A percentile compares a stretch with the other conserved stretches of the same genome.
Evolutionary conservation across 2,113 vertebrate species (phyloP).

Genomic region (Hydropotes inermis): DNA sequence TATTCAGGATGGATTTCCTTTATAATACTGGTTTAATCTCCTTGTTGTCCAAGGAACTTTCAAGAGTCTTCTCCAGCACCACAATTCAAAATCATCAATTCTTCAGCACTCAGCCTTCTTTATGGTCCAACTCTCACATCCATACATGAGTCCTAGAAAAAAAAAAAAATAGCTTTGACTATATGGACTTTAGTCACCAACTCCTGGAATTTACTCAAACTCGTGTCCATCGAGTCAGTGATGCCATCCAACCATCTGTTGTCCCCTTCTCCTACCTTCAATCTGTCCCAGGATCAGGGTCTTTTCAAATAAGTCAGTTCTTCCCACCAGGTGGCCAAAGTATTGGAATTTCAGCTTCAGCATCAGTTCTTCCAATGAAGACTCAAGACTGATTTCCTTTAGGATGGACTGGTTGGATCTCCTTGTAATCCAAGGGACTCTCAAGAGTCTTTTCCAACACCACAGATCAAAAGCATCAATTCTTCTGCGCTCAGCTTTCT

Average conservation of each 20-base stretch:
- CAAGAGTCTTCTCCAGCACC: background rate
- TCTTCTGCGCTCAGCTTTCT: fast-evolving
- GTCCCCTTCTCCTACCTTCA: background rate
- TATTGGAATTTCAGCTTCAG: background rate
- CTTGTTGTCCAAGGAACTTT: background rate
- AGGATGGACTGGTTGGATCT: background rate
- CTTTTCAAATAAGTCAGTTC: background rate
- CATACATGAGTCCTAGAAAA: background rate
- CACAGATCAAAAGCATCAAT: background rate
- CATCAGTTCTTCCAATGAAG: background rate
- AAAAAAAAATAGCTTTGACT: background rate
- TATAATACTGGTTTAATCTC: background rate
- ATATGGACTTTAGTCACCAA: background rate
- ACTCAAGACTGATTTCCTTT: background rate
- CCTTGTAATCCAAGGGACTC: background rate
- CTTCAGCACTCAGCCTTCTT: background rate
- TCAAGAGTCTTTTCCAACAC: background rate
- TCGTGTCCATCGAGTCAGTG: background rate
- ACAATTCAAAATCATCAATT: background rate
- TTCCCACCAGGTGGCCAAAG: background rate
- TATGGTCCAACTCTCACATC: background rate
- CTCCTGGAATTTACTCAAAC: background rate
- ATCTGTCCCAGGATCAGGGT: background rate
- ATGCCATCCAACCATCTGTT: background rate
- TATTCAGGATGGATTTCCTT: background rate